Percentiles rank a stretch among this genome's conserved stretches.
Conservation (phyloP, 2,797 vertebrate species). For the Rhinatrema bivittatum region DNA sequence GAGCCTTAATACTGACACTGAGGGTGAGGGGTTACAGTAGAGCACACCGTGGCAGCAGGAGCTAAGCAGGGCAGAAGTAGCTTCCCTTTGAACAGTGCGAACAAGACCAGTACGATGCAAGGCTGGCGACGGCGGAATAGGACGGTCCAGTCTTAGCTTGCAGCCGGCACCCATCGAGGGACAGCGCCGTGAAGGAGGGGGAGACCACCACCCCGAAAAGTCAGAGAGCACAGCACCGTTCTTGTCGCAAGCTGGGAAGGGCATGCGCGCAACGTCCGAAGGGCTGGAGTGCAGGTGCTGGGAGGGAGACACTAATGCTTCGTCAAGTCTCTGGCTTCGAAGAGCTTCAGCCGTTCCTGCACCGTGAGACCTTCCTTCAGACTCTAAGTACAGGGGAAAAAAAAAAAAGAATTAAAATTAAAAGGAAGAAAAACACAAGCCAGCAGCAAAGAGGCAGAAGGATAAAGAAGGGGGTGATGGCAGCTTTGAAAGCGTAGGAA, state of each 20-base stretch:
- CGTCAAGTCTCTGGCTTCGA: conserved; percentile 92
- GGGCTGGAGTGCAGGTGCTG: conserved; percentile 14
- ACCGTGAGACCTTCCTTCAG: conserved; percentile 96
- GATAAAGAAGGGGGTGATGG: neutral
- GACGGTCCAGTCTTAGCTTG: no score
- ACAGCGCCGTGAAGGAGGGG: no score
- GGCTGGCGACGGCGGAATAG: no score
- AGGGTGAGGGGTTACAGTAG: conserved; percentile 35
- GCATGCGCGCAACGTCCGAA: conserved; percentile 39
- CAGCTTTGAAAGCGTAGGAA: conserved; percentile 5
- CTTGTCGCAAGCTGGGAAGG: conserved; percentile 45
- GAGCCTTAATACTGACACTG: conserved; percentile 70
- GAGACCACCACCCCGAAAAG: no score
- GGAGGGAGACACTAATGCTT: conserved; percentile 64
- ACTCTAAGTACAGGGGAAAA: conserved; percentile 64
- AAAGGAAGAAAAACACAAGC: conserved; percentile 2
- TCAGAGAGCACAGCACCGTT: no score
- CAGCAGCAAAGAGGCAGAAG: neutral
- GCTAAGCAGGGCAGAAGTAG: conserved; percentile 32
- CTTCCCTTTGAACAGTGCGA: no score
- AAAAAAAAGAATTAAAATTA: conserved; percentile 4
- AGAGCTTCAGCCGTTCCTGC: conserved; percentile 95
- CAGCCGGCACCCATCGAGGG: no score
- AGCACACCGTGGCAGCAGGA: conserved; percentile 29
- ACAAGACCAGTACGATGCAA: no score